Conservation (phyloP, 2,888 invertebrate species). For the Carcina quercana region DNA sequence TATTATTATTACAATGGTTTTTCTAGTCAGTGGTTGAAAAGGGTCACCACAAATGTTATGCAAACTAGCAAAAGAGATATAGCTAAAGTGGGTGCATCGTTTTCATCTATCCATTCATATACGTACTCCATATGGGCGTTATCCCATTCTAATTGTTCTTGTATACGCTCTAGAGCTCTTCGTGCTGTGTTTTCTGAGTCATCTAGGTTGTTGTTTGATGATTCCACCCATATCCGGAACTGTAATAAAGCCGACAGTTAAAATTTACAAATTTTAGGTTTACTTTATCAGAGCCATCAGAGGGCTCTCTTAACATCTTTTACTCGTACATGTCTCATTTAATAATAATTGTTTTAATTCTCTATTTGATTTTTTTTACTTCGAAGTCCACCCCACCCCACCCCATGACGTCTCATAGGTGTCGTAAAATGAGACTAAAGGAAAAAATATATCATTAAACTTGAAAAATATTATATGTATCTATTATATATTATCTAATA, state of each 20-base stretch:
- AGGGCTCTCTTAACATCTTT: too few species aligned
- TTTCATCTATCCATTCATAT: slow-evolving; percentile 61
- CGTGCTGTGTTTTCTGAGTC: slow-evolving; percentile 31
- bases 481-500: too few species aligned
- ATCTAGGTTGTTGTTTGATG: slow-evolving; percentile 34
- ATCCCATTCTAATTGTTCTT: slow-evolving; percentile 38
- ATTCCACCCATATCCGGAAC: slow-evolving; percentile 41
- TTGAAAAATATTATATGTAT: too few species aligned
- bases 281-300: too few species aligned
- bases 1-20: not conserved
- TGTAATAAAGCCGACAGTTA: slow-evolving; percentile 24
- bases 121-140: slow-evolving; percentile 24
- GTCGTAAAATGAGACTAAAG: too few species aligned
- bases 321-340: not conserved
- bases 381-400: too few species aligned
- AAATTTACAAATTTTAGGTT: not conserved
- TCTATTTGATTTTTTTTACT: too few species aligned
- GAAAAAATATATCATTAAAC: too few species aligned
- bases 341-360: too few species aligned
- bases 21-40: slow-evolving; percentile 30
- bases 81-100: slow-evolving; percentile 41
- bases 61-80: slow-evolving; percentile 39
- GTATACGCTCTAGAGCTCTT: slow-evolving; percentile 20
- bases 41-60: slow-evolving; percentile 32
- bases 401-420: too few species aligned